Base-by-base conservation (phyloP, 2,888 invertebrate genomes). In the Drosophila fungiperda region DNA sequence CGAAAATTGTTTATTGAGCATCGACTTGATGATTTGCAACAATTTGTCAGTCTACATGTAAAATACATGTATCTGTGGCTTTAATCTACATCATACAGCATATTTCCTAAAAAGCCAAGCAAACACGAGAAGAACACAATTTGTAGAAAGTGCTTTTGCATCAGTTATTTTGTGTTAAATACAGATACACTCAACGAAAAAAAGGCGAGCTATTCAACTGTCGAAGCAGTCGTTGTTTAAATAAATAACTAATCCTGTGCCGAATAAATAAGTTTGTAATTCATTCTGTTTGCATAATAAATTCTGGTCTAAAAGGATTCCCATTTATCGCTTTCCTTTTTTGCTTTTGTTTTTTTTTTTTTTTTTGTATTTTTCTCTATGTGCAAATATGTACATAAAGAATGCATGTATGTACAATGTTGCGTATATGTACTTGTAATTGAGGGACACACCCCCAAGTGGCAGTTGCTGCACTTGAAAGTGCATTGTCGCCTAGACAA, bases 381-480 rank as follows among this genome's bases (percentile, higher is more conserved):
- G 49, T 50, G 29, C 17, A 29, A 17, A 17, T 50, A 29, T n/a
- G 17, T n/a, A 17, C 5, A 5, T 49, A 11, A 17, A 17, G 7
- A 29, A 29, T n/a, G 50, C n/a, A 11, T 50, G 29, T 29, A 17
- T 45, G 54, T 36, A 38, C 5, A 32, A 40, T 23, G 45, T 45
- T 45, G 23, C 15, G 23, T 2, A 8, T 23, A 15, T 45, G 45
- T 45, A 45, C 15, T 45, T 40, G 59, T 72, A 72, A 74, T 74
- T 60, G 74, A 50, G 59, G 8, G 45, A 54, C 75, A 67, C 72
- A 55, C 55, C 55, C 29, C 42, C 50, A 57, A 66, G 36, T 60
- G 74, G 54, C 67, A 66, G 53, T 54, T 74, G 74, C 48, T 55
- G 68, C 55, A 67, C 60, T 50, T 60, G 60, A 69, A 69, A 54